These are phyloP conservation scores for Scaptomyza montana DNA, from an alignment of 1,140 invertebrate genomes.

Conservation along the genomic window DNA sequence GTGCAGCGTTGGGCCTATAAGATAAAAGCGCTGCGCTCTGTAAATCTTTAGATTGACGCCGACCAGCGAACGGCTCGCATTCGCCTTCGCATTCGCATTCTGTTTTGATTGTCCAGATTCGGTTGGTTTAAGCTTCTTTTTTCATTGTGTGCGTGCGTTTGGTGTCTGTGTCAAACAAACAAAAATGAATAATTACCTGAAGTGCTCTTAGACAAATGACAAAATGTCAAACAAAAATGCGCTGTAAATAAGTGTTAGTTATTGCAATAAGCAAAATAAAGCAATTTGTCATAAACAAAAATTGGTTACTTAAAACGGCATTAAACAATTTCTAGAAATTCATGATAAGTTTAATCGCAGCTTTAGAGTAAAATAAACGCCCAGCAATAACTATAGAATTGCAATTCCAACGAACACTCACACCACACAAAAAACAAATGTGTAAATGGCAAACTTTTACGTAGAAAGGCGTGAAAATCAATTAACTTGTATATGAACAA, in stretches of 20 bases:
- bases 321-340: background rate
- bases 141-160: background rate
- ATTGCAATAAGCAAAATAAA: background rate
- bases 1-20: conserved; percentile 52
- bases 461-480: conserved; percentile 29
- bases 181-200: conserved; percentile 10
- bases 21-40: conserved; percentile 61
- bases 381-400: conserved; percentile 15
- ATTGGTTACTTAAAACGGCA: background rate
- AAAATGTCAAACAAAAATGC: too few species aligned
- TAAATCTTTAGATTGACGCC: conserved; percentile 70
- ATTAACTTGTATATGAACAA: conserved; percentile 28
- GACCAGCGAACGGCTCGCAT: conserved; percentile 64
- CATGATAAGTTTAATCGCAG: too few species aligned
- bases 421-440: background rate
- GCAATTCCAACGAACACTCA: background rate
- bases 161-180: background rate
- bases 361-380: conserved; percentile 9
- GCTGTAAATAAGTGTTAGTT: background rate
- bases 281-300: background rate
- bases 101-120: conserved; percentile 7
- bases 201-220: conserved; percentile 15
- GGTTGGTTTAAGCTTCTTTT: conserved; percentile 30
- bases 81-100: conserved; percentile 22
- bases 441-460: too few species aligned